These are phyloP conservation scores for Drosophila guanche DNA, from an alignment of 1,140 invertebrate species.

Conservation along the genomic window DNA sequence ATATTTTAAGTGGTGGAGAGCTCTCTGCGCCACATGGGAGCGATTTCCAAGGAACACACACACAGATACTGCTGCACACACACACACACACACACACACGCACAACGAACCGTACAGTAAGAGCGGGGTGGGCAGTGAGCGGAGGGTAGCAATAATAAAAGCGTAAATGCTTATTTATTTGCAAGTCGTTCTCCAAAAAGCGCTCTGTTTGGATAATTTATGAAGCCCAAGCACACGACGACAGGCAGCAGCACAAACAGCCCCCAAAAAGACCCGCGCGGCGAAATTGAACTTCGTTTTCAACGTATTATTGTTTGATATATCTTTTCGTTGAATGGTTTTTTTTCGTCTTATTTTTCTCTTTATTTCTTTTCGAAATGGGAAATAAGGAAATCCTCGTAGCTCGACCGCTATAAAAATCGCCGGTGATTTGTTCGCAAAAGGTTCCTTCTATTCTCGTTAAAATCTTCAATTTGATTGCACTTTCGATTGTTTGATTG, in stretches of 20 bases:
- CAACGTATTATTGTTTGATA: slow-evolving; percentile 18
- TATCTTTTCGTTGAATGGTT: slow-evolving; percentile 38
- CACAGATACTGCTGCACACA: slow-evolving; percentile 20
- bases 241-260: slow-evolving; percentile 14
- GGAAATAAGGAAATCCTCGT: slow-evolving; percentile 21
- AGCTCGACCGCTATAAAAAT: slow-evolving; percentile 63
- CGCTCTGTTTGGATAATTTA: slow-evolving; percentile 75
- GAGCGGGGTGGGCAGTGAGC: background rate
- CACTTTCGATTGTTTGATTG: slow-evolving; percentile 22
- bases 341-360: slow-evolving; percentile 31
- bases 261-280: slow-evolving; percentile 31
- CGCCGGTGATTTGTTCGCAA: slow-evolving; percentile 12
- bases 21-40: slow-evolving; percentile 71
- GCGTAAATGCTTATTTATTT: slow-evolving; percentile 81
- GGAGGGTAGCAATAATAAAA: slow-evolving; percentile 72
- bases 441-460: slow-evolving; percentile 8
- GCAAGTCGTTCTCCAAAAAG: slow-evolving; percentile 76
- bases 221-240: slow-evolving; percentile 75
- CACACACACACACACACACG: slow-evolving; percentile 21
- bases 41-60: slow-evolving; percentile 63
- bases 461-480: slow-evolving; percentile 54
- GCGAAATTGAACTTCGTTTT: slow-evolving; percentile 68
- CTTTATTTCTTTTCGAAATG: slow-evolving; percentile 49
- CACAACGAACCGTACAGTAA: slow-evolving; percentile 7
- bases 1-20: slow-evolving; percentile 47